These are phyloP conservation scores for Myiopsitta monachus DNA, from an alignment of 2,113 vertebrate species.

Conservation along the genomic window DNA sequence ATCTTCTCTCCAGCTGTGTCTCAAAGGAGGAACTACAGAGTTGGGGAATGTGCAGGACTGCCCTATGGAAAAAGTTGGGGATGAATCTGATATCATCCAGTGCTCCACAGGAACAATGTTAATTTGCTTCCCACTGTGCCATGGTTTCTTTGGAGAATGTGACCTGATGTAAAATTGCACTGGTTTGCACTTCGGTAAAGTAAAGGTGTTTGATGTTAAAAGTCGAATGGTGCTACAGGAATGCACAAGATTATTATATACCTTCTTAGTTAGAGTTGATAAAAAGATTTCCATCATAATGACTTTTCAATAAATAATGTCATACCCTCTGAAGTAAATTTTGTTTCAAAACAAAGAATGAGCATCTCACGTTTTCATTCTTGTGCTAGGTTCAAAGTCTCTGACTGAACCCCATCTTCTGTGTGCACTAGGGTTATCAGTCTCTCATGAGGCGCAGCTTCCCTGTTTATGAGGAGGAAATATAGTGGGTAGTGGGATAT, in stretches of 20 bases:
- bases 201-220: not conserved
- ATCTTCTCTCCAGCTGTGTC: not conserved
- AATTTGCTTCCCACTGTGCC: not conserved
- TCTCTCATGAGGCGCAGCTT: not conserved
- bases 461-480: not conserved
- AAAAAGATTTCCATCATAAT: not conserved
- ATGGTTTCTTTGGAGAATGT: not conserved
- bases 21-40: not conserved
- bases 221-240: not conserved
- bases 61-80: not conserved
- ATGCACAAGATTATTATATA: not conserved
- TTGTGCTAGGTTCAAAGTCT: not conserved
- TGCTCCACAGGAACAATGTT: not conserved
- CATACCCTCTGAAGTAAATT: not conserved
- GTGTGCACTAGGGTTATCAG: not conserved
- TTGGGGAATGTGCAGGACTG: not conserved
- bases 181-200: not conserved
- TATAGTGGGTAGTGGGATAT: not conserved
- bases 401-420: not conserved
- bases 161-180: not conserved
- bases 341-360: not conserved
- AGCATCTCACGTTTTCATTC: not conserved
- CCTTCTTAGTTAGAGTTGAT: not conserved
- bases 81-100: not conserved
- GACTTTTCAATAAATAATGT: not conserved